Conservation (phyloP, 2,797 vertebrate species). For the Hyperoplus immaculatus region DNA sequence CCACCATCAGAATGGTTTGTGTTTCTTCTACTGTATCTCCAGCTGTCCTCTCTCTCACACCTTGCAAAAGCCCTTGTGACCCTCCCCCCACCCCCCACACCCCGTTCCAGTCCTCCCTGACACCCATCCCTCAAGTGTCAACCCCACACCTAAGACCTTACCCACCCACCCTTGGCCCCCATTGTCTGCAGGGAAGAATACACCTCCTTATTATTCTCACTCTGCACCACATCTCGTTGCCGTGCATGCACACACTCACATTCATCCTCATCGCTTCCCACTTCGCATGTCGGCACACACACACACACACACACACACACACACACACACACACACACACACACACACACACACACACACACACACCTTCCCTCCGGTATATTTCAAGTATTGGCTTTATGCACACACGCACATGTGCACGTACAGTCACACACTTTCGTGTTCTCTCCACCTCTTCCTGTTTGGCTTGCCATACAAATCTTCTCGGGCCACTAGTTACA, state of each 20-base stretch:
- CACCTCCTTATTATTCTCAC: slow-evolving; percentile 62
- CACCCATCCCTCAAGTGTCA: slow-evolving; percentile 23
- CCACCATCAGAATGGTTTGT: slow-evolving; percentile 50
- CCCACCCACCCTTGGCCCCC: slow-evolving; percentile 50
- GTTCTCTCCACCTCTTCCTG: slow-evolving; percentile 38
- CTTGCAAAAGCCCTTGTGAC: neutral
- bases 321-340: slow-evolving; percentile 20
- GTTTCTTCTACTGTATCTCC: slow-evolving; percentile 53
- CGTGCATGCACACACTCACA: slow-evolving; percentile 49
- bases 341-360: neutral
- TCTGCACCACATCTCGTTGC: slow-evolving; percentile 56
- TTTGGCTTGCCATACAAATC: slow-evolving; percentile 41
- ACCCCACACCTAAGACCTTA: slow-evolving; percentile 22
- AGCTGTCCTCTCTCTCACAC: slow-evolving; percentile 66
- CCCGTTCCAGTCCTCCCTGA: slow-evolving; percentile 2
- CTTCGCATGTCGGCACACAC: slow-evolving; percentile 20
- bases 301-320: slow-evolving; percentile 11
- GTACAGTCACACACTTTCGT: slow-evolving; percentile 22
- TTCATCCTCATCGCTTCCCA: slow-evolving; percentile 71
- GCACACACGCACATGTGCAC: slow-evolving; percentile 10
- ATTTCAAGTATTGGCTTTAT: too few species aligned
- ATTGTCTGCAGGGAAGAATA: slow-evolving; percentile 64
- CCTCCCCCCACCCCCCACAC: slow-evolving; percentile 1
- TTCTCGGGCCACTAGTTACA: slow-evolving; percentile 60
- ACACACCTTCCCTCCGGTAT: too few species aligned